Percentiles rank a stretch among this genome's conserved stretches.
phyloP scores from a whole-genome alignment of 2,797 vertebrate species.

The Gambelia wislizenii region DNA sequence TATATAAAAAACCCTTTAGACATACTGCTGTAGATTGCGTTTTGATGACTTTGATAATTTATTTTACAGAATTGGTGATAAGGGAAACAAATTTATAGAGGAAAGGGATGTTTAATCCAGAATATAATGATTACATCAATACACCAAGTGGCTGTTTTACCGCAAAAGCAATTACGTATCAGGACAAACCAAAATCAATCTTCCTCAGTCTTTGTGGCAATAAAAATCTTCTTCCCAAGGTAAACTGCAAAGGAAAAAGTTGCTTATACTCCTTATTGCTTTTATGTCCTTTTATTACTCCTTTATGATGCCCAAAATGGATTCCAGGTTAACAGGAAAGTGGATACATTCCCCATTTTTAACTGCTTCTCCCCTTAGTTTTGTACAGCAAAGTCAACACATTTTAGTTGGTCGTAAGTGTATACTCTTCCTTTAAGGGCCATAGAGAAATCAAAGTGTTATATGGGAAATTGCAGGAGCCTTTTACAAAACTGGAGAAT shows the following conservation, averaged over 20 bases:
- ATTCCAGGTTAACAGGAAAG: conserved; percentile 22
- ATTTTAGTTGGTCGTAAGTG: neutral
- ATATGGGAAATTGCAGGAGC: neutral
- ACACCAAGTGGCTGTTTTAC: conserved; percentile 29
- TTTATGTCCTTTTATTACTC: conserved; percentile 26
- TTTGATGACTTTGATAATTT: conserved; percentile 35
- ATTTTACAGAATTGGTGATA: conserved; percentile 27
- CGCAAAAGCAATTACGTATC: conserved; percentile 24
- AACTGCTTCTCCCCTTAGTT: neutral
- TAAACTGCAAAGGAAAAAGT: conserved; percentile 30
- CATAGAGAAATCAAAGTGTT: conserved; percentile 9
- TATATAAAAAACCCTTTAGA: neutral
- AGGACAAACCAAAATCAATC: conserved; percentile 40
- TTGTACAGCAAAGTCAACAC: conserved; percentile 1
- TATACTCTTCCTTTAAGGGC: neutral
- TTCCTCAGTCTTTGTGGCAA: conserved; percentile 7
- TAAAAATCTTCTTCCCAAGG: conserved; percentile 30
- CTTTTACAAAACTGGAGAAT: conserved; percentile 11
- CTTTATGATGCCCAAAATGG: conserved; percentile 26
- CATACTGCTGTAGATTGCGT: neutral
- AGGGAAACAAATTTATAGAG: conserved; percentile 37
- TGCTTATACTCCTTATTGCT: conserved; percentile 30
- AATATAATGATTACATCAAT: conserved; percentile 39
- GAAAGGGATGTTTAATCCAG: conserved; percentile 32
- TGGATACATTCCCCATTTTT: conserved; percentile 2